Conservation (phyloP, 2,888 invertebrate species). For the Cheilosia pagana region DNA sequence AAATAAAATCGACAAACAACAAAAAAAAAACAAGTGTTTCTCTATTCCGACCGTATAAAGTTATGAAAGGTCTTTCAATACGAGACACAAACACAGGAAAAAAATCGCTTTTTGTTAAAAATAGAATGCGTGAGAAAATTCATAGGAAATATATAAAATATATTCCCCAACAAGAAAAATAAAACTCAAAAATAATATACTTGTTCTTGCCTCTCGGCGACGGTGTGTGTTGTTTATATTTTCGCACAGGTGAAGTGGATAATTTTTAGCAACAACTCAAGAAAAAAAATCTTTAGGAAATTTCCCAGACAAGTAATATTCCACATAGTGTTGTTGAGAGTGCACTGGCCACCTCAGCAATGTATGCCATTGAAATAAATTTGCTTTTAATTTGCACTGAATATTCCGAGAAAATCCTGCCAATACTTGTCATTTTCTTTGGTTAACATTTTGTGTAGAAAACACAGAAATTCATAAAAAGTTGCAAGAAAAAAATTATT, state of each 20-base stretch:
- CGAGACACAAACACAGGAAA: conserved; percentile 38
- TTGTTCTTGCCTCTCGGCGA: neutral
- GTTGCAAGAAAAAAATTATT: conserved; percentile 24
- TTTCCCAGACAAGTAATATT: conserved; percentile 61
- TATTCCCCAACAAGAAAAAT: conserved; percentile 11
- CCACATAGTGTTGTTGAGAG: conserved; percentile 49
- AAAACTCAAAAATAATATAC: conserved; percentile 17
- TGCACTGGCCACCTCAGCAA: conserved; percentile 71
- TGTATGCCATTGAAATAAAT: conserved; percentile 30
- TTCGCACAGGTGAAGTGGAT: conserved; percentile 63
- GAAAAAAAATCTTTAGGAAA: conserved; percentile 44
- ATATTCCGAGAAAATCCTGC: neutral
- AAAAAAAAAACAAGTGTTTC: conserved; percentile 36
- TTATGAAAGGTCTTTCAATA: conserved; percentile 55
- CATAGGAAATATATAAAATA: conserved; percentile 17
- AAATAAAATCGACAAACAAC: conserved; percentile 22
- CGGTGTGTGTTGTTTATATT: conserved; percentile 58
- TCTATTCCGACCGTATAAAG: conserved; percentile 24
- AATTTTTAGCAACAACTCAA: conserved; percentile 39
- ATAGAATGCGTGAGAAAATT: conserved; percentile 71
- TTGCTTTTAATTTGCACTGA: neutral
- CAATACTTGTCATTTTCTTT: neutral
- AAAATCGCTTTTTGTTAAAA: conserved; percentile 58
- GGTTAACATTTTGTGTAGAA: neutral
- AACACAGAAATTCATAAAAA: neutral